phyloP scores from a whole-genome alignment of 2,888 invertebrate genomes.

The Gonocerus acuteangulatus region DNA sequence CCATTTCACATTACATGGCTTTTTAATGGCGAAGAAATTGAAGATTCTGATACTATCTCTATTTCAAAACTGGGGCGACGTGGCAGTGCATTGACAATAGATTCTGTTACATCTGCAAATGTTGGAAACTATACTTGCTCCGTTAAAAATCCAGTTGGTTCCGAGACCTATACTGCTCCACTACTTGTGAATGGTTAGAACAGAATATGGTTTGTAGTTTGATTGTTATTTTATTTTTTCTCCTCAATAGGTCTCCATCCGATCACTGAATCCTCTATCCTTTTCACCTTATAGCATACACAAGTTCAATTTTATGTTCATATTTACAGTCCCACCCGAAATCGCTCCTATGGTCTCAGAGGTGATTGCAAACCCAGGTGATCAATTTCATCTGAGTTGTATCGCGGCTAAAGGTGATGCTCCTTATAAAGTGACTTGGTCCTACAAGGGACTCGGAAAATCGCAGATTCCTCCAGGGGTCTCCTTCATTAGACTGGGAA shows the following conservation, averaged over 20 bases:
- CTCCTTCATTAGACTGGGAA: slow-evolving; percentile 37
- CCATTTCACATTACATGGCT: slow-evolving; percentile 42
- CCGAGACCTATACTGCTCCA: slow-evolving; percentile 51
- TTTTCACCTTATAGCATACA: background rate
- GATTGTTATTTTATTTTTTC: slow-evolving; percentile 7
- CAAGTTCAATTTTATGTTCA: background rate
- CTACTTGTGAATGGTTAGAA: slow-evolving; percentile 25
- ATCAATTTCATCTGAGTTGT: slow-evolving; percentile 41
- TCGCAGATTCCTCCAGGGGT: slow-evolving; percentile 34
- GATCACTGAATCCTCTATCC: background rate
- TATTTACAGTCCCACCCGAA: slow-evolving; percentile 40
- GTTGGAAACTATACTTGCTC: slow-evolving; percentile 64
- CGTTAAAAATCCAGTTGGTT: slow-evolving; percentile 62
- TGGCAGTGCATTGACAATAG: slow-evolving; percentile 40
- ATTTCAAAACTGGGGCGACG: slow-evolving; percentile 35
- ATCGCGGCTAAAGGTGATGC: slow-evolving; percentile 41
- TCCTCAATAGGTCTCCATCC: background rate
- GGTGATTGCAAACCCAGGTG: slow-evolving; percentile 42
- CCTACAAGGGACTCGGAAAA: slow-evolving; percentile 35
- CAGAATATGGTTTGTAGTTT: slow-evolving; percentile 7
- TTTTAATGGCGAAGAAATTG: slow-evolving; percentile 49
- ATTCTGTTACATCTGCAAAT: slow-evolving; percentile 28
- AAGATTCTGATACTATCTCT: slow-evolving; percentile 29
- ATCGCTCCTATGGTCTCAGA: slow-evolving; percentile 39
- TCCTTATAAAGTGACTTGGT: slow-evolving; percentile 42